Conservation (phyloP, 2,113 vertebrate genomes). For the Myocastor coypus region DNA sequence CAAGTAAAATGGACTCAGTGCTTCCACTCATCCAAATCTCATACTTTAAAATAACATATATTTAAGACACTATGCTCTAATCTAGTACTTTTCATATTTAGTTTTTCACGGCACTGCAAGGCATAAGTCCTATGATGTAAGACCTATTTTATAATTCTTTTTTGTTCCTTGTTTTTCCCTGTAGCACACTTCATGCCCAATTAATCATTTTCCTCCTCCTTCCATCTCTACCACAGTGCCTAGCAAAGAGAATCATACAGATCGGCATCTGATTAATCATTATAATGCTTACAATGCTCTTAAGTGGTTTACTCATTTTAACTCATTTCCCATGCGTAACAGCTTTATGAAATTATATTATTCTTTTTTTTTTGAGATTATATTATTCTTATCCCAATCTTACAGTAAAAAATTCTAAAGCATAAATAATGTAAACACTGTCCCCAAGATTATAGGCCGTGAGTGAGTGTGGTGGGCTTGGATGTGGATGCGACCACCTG, state of each 20-base stretch:
- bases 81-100: conserved; percentile 57
- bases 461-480: no score
- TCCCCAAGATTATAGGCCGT: background rate
- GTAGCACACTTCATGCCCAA: background rate
- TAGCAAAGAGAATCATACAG: background rate
- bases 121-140: background rate
- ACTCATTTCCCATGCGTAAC: background rate
- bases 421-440: background rate
- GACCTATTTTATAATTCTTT: background rate
- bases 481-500: background rate
- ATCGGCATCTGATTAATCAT: background rate
- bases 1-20: conserved; percentile 57
- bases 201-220: background rate
- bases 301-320: background rate
- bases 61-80: conserved; percentile 61
- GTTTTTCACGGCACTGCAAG: background rate
- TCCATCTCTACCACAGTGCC: background rate
- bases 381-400: conserved; percentile 31
- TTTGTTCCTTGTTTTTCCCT: conserved; percentile 12
- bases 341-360: background rate
- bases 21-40: conserved; percentile 41
- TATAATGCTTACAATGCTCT: background rate
- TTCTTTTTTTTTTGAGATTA: background rate
- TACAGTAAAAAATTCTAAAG: conserved; percentile 43
- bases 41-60: conserved; percentile 61